phyloP scores from a whole-genome alignment of 2,797 vertebrate genomes.

The Syngnathus rostellatus region DNA sequence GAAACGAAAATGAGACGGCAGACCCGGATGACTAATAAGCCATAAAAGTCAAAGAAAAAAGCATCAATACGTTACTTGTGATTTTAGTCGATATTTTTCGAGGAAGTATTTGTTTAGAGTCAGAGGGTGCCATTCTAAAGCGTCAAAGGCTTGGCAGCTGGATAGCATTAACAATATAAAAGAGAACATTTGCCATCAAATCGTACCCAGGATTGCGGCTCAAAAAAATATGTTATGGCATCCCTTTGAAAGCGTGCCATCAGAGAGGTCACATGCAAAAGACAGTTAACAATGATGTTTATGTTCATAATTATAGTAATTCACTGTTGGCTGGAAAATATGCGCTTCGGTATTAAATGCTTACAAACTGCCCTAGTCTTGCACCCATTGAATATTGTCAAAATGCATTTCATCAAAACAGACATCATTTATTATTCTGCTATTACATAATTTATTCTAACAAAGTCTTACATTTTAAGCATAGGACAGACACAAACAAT shows the following conservation, averaged over 20 bases:
- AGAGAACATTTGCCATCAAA: conserved; percentile 28
- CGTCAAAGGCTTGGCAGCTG: conserved; percentile 17
- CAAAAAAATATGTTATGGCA: conserved; percentile 41
- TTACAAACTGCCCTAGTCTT: conserved; percentile 28
- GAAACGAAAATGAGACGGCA: neutral
- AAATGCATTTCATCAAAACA: conserved; percentile 43
- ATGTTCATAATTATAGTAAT: conserved; percentile 70
- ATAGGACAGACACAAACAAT: conserved; percentile 17
- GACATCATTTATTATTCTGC: conserved; percentile 38
- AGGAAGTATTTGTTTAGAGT: conserved; percentile 12
- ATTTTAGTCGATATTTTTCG: conserved; percentile 4
- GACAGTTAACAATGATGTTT: conserved; percentile 47
- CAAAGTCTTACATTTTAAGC: conserved; percentile 47
- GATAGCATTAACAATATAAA: conserved; percentile 14
- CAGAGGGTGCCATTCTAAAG: conserved; percentile 12
- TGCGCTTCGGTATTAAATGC: conserved; percentile 49
- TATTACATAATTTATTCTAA: conserved; percentile 52
- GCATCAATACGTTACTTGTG: neutral
- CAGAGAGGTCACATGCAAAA: conserved; percentile 48
- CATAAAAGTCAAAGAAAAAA: neutral
- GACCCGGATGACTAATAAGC: conserved; percentile 8
- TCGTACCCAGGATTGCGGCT: conserved; percentile 15
- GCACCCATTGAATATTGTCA: conserved; percentile 44
- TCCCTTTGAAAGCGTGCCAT: conserved; percentile 46
- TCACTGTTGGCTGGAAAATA: conserved; percentile 50